Base-by-base conservation (phyloP, 35 echinoderm and acorn worm species). In the Eucidaris tribuloides region DNA sequence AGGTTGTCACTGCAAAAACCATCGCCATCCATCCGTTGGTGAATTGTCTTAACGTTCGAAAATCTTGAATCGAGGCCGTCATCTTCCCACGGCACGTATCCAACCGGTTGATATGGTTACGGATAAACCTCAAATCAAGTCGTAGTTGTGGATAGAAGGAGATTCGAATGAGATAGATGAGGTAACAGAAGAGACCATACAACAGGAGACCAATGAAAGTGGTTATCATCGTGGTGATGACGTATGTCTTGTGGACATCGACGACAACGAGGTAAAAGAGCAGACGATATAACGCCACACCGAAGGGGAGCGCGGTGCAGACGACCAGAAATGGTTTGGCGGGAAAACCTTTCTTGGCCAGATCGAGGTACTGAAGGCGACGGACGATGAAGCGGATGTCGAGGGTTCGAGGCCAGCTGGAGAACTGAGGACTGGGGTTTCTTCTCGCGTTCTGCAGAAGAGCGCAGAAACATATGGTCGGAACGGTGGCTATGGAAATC, bases 331-430 rank as follows among this genome's bases (percentile, higher is more conserved):
- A 86, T 0, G 42, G 65, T 48, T 86, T 86, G 31, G 29, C 18
- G 22, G 68, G 66, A 31, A 86, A 25, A 70, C 90, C 90, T 61
- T 43, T 40, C 11, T 83, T 56, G 4, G 31, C 46, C 20, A 91
- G 50, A 36, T 81, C 84, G 62, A 92, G 78, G 42, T 87, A 87
- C 42, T 92, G 90, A 27, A 92, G 62, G 30, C 84, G 46, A 14
- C 86, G 87, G 18, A 92, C 90, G 4, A 92, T 71, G 79, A 76
- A 92, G 28, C 90, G 24, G 13, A 41, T 65, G 37, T 82, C 71
- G 17, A 92, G 77, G 17, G 37, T 37, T 2, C 46, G 79, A 3
- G 64, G 86, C 84, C 90, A 92, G 4, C 62, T 52, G n/a, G 80
- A 40, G 17, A 56, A 58, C 7, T 77, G 50, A 2, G n/a, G 72